Conservation (phyloP, 1,140 invertebrate species). For the Brachionus angularis region DNA sequence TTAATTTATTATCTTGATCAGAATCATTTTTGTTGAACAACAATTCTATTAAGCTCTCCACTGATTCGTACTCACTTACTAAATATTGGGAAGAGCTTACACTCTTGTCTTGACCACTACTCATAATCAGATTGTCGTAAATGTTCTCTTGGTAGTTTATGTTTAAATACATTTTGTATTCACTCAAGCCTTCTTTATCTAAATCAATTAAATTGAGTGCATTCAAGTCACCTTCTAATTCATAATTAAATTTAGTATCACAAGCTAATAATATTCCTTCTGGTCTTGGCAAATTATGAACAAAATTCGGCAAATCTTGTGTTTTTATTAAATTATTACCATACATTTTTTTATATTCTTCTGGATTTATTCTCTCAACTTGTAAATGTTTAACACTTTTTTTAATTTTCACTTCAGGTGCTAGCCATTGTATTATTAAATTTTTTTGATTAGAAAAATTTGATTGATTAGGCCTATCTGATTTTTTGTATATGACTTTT, state of each 20-base stretch:
- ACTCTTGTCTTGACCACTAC: too few relatives aligned
- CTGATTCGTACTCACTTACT: too few relatives aligned
- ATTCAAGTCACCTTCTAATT: constrained; percentile 6
- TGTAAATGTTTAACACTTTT: constrained; percentile 28
- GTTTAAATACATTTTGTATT: constrained; percentile 30
- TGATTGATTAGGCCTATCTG: not conserved
- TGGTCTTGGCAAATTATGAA: not conserved
- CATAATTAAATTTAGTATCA: not conserved
- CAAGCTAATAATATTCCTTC: constrained; percentile 10
- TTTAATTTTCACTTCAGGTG: constrained; percentile 4
- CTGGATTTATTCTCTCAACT: not conserved
- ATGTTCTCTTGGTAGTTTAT: not conserved
- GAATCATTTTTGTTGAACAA: not conserved
- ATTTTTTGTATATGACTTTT: constrained; percentile 39
- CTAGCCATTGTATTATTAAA: constrained; percentile 44
- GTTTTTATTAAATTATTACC: constrained; percentile 15
- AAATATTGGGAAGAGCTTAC: too few relatives aligned
- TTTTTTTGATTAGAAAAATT: not conserved
- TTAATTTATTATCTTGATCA: too few relatives aligned
- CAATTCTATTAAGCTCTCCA: too few relatives aligned
- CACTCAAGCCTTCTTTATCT: constrained; percentile 26
- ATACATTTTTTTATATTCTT: constrained; percentile 22
- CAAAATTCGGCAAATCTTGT: constrained; percentile 17
- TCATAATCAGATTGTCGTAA: too few relatives aligned
- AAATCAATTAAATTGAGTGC: constrained; percentile 26